Conservation (phyloP, 2,113 vertebrate species). For the Colaptes auratus region DNA sequence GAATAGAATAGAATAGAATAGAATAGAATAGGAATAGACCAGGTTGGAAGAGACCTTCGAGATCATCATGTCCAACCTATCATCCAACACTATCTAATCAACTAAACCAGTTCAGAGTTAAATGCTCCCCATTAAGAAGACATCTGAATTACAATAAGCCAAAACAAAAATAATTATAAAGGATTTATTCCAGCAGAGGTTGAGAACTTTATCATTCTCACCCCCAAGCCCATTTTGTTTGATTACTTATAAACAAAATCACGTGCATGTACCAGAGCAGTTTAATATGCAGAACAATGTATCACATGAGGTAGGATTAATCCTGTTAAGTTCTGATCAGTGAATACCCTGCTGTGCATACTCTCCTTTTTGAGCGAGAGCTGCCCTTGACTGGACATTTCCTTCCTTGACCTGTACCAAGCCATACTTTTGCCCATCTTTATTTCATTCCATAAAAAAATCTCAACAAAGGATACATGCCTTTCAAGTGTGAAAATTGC, state of each 20-base stretch:
- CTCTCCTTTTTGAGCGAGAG: background rate
- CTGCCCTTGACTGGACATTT: background rate
- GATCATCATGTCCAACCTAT: no score
- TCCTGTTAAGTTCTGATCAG: background rate
- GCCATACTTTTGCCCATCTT: background rate
- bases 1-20: no score
- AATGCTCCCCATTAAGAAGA: background rate
- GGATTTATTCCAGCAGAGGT: background rate
- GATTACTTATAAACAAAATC: background rate
- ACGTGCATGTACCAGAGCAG: background rate
- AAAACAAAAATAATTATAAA: background rate
- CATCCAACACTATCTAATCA: no score
- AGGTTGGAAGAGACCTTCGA: no score
- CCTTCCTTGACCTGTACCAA: background rate
- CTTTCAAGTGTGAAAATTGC: constrained; percentile 33
- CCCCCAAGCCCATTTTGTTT: background rate
- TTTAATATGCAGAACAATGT: background rate
- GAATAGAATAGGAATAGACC: no score
- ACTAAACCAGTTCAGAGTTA: background rate
- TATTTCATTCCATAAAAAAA: background rate
- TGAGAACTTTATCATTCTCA: background rate
- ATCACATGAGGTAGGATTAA: background rate
- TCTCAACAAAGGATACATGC: background rate
- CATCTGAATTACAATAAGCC: background rate
- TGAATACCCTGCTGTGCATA: background rate